Evolutionary conservation across 2,113 vertebrate species (phyloP).

Genomic region (Cyanoderma ruficeps): DNA sequence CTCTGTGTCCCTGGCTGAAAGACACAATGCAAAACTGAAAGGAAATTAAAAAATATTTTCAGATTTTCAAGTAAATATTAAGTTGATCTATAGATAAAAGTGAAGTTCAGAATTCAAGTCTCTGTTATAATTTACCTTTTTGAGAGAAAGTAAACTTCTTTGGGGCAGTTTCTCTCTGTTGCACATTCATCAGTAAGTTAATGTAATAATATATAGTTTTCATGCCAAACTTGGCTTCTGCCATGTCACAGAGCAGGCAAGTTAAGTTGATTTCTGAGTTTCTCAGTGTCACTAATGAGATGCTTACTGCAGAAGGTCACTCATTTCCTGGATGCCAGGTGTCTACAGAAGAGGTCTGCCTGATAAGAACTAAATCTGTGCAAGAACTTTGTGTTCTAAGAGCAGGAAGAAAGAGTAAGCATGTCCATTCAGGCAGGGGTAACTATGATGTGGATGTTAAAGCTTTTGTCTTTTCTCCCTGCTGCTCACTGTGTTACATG

Average conservation of each 20-base stretch:
- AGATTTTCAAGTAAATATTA: background rate
- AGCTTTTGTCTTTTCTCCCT: background rate
- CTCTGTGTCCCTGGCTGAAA: background rate
- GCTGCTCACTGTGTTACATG: background rate
- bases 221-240: background rate
- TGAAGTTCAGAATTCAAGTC: background rate
- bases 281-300: background rate
- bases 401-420: background rate
- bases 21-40: background rate
- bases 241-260: background rate
- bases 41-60: background rate
- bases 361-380: background rate
- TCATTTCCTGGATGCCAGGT: background rate
- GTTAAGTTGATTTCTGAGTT: background rate
- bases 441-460: background rate
- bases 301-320: background rate
- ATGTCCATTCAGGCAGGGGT: background rate
- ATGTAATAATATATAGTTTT: background rate
- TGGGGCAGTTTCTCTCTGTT: accelerated
- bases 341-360: background rate
- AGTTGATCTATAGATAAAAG: background rate
- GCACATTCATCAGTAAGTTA: background rate
- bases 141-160: background rate
- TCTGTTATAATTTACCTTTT: background rate
- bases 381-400: background rate